These are phyloP conservation scores for Oscheius sp. DNA, from an alignment of 2,888 invertebrate species.

Conservation along the genomic window DNA sequence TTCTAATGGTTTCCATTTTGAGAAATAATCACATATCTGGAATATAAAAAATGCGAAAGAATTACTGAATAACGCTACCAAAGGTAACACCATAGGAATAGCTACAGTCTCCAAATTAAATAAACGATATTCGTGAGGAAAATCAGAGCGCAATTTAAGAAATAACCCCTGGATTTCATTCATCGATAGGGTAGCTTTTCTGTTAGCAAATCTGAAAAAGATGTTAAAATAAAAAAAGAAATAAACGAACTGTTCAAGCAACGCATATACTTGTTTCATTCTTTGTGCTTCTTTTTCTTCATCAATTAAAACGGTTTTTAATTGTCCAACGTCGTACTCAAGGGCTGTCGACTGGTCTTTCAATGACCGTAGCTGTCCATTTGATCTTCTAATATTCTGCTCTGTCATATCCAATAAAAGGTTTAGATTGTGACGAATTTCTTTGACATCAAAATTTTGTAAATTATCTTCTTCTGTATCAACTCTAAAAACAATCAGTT, in stretches of 20 bases:
- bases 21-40: slow-evolving; percentile 81
- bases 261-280: slow-evolving; percentile 74
- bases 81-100: slow-evolving; percentile 85
- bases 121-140: slow-evolving; percentile 81
- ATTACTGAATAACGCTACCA: slow-evolving; percentile 74
- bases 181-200: slow-evolving; percentile 74
- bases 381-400: slow-evolving; percentile 90
- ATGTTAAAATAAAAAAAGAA: not conserved
- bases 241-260: slow-evolving; percentile 30
- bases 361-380: slow-evolving; percentile 83
- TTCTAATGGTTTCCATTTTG: slow-evolving; percentile 88
- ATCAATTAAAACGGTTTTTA: slow-evolving; percentile 80
- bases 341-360: slow-evolving; percentile 85
- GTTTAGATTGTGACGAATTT: slow-evolving; percentile 90
- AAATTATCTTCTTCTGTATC: slow-evolving; percentile 75
- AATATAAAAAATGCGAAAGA: slow-evolving; percentile 25
- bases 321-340: slow-evolving; percentile 83
- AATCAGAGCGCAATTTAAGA: slow-evolving; percentile 78
- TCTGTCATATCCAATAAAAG: slow-evolving; percentile 91
- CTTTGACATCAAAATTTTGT: slow-evolving; percentile 81
- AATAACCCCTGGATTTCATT: slow-evolving; percentile 79
- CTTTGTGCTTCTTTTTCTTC: slow-evolving; percentile 83
- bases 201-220: not conserved
- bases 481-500: slow-evolving; percentile 6
- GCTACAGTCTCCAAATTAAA: slow-evolving; percentile 87